Evolutionary conservation across 2,113 vertebrate genomes (phyloP).

Genomic region (Cyrtonyx montezumae): DNA sequence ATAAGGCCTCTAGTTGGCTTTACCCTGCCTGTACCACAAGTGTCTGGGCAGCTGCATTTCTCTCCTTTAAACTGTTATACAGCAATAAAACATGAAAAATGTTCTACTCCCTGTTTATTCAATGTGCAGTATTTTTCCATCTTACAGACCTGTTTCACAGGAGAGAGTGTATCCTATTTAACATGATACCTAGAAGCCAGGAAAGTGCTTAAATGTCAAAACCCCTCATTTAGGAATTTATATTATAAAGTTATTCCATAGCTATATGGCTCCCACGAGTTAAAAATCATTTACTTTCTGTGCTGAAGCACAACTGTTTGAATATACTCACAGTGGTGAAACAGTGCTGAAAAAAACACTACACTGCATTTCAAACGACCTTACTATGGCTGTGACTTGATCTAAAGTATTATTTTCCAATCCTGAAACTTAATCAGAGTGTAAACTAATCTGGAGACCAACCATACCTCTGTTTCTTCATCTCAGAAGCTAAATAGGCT

Average conservation of each 20-base stretch:
- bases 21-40: background rate
- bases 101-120: background rate
- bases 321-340: slow-evolving; percentile 56
- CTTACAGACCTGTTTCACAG: background rate
- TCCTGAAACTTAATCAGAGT: slow-evolving; percentile 33
- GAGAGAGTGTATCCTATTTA: background rate
- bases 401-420: slow-evolving; percentile 48
- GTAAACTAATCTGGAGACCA: background rate
- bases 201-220: background rate
- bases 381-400: background rate
- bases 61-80: background rate
- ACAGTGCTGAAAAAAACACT: slow-evolving; percentile 43
- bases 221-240: slow-evolving; percentile 2
- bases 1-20: background rate
- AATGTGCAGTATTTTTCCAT: background rate
- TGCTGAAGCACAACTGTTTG: background rate
- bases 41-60: background rate
- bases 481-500: background rate
- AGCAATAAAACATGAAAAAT: background rate
- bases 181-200: background rate
- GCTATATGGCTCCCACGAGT: background rate
- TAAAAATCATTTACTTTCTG: slow-evolving; percentile 29
- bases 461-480: slow-evolving; percentile 28
- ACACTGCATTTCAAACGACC: slow-evolving; percentile 17
- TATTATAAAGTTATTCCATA: slow-evolving; percentile 3